Conservation (phyloP, 2,888 invertebrate genomes). For the Rugalucina vietnamica region DNA sequence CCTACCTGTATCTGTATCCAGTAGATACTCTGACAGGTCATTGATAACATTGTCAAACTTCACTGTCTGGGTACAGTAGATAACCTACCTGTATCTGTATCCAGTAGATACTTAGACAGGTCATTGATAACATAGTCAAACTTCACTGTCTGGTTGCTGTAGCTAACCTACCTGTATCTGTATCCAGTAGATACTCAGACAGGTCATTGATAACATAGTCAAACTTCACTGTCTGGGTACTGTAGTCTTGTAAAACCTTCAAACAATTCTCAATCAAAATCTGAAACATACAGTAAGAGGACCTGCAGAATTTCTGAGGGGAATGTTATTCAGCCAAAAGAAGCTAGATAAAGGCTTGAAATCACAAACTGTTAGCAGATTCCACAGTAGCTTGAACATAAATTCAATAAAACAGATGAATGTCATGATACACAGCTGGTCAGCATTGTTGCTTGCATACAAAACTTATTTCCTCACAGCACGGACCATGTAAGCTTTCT, state of each 20-base stretch:
- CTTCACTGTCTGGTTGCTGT: slow-evolving; percentile 88
- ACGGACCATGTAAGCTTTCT: too few relatives aligned
- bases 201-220: slow-evolving; percentile 97
- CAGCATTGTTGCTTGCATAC: too few relatives aligned
- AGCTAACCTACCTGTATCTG: slow-evolving; percentile 84
- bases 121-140: slow-evolving; percentile 97
- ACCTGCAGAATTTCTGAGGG: background rate
- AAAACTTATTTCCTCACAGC: too few relatives aligned
- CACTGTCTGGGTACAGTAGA: slow-evolving; percentile 88
- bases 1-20: slow-evolving; percentile 83
- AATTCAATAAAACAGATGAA: too few relatives aligned
- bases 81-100: slow-evolving; percentile 71
- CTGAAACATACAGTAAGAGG: slow-evolving; percentile 84
- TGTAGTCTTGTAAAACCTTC: slow-evolving; percentile 90
- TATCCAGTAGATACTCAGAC: slow-evolving; percentile 93
- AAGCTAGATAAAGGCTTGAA: too few relatives aligned
- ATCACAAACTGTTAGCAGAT: too few relatives aligned
- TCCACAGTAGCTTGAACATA: too few relatives aligned
- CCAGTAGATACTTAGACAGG: slow-evolving; percentile 95
- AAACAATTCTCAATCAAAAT: slow-evolving; percentile 96
- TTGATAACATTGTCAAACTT: slow-evolving; percentile 97
- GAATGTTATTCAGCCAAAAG: background rate
- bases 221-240: slow-evolving; percentile 89
- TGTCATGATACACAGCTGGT: too few relatives aligned
- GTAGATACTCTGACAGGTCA: slow-evolving; percentile 96